Evolutionary conservation across 1,140 invertebrate species (phyloP), one percentile per base, ranked within the genome.

Genomic region (Monochamus saltuarius): DNA sequence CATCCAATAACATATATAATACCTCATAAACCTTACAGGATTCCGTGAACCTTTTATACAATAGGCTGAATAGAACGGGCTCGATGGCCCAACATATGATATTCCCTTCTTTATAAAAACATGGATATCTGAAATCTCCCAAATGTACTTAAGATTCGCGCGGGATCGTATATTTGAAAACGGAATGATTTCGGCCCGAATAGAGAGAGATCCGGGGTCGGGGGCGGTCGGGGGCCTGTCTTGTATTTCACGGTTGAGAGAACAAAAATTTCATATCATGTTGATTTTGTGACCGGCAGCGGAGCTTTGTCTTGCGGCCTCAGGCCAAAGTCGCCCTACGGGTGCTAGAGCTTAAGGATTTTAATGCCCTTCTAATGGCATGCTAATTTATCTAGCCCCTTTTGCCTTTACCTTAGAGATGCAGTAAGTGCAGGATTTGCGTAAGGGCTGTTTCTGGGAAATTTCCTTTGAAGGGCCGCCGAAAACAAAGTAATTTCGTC

Each of bases 261-360:
- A 66, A 59, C 64, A 66, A 66, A 66, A 66, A 66, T 66, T 66
- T 66, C 64, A 66, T 66, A 66, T 66, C 60, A 66, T 66, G 64
- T 62, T 63, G 64, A 66, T 66, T 66, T 62, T 66, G 61, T 62
- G 64, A 60, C 60, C 64, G 61, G 40, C 60, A 59, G 53, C 34
- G 14, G 11, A 46, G 45, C 61, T 66, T 66, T 66, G 61, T 66
- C 64, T 66, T 66, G 58, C 42, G 53, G 47, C 19, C 52, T 50
- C 49, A 59, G 52, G 53, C 58, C 19, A 60, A 64, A 64, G 43
- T 64, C 60, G 52, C 57, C 58, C 53, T 42, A 60, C n/a, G 52
- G 47, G 1, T 22, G n/a, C 14, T 42, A 43, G 54, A 52, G 43
- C 60, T 61, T 64, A 64, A 64, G 54, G 53, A 43, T 59, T 64